A percentile compares a stretch with the other conserved stretches of the same genome.
Evolutionary conservation across 2,797 vertebrate genomes (phyloP).

Genomic region (Molothrus aeneus): DNA sequence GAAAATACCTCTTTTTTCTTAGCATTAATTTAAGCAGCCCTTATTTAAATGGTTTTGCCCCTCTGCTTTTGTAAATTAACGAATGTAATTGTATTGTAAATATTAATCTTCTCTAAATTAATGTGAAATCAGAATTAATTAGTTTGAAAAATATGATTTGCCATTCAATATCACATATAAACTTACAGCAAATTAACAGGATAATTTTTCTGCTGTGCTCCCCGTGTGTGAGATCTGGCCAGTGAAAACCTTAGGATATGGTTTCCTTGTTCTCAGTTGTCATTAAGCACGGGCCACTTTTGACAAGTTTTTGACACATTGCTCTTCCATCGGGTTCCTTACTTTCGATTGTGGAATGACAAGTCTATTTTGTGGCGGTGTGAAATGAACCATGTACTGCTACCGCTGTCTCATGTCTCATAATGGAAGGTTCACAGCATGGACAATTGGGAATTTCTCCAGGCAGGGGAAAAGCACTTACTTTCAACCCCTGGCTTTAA

Average conservation of each 20-base stretch:
- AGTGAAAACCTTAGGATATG: conserved; percentile 9
- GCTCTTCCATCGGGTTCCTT: conserved; percentile 69
- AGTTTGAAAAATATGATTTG: conserved; percentile 45
- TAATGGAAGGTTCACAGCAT: conserved; percentile 74
- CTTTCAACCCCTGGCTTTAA: conserved; percentile 73
- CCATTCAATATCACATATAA: conserved; percentile 27
- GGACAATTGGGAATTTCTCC: conserved; percentile 72
- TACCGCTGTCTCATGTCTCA: conserved; percentile 71
- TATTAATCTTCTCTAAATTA: conserved; percentile 64
- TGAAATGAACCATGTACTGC: conserved; percentile 68
- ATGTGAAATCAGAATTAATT: conserved; percentile 57
- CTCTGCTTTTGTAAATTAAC: conserved; percentile 53
- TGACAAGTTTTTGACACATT: conserved; percentile 71
- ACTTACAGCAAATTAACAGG: conserved; percentile 19
- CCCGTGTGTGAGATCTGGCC: background rate
- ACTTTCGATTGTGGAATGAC: conserved; percentile 67
- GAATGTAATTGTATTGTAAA: conserved; percentile 53
- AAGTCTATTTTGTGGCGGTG: conserved; percentile 73
- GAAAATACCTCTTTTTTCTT: background rate
- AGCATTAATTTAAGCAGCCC: conserved; percentile 15
- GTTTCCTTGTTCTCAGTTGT: conserved; percentile 50
- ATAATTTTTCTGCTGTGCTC: conserved; percentile 13
- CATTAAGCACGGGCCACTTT: conserved; percentile 36
- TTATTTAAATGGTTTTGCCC: conserved; percentile 27
- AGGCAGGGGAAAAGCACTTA: conserved; percentile 70